Evolutionary conservation across 2,113 vertebrate species (phyloP).

Genomic region (Leptobrachium ailaonicum): DNA sequence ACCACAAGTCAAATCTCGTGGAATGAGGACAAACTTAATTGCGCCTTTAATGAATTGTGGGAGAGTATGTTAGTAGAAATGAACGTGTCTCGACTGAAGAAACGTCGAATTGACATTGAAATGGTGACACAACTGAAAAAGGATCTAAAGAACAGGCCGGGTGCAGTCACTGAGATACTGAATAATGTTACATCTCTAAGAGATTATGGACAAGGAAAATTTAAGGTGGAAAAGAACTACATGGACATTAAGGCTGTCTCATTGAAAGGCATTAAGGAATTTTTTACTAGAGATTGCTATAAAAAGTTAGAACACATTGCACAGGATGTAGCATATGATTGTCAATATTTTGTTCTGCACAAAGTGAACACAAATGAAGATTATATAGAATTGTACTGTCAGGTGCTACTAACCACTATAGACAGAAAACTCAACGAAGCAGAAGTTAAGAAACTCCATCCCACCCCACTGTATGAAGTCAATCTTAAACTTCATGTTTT

Average conservation of each 20-base stretch:
- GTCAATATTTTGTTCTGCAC: constrained; percentile 24
- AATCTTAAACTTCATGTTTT: constrained; percentile 35
- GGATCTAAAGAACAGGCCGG: constrained; percentile 56
- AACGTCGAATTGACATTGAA: constrained; percentile 59
- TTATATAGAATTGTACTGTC: constrained; percentile 50
- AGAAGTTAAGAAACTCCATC: background rate
- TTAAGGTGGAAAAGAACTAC: constrained; percentile 58
- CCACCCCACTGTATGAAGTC: constrained; percentile 15
- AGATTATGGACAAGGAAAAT: constrained; percentile 21
- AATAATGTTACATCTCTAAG: constrained; percentile 51
- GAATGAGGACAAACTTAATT: constrained; percentile 57
- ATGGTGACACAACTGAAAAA: constrained; percentile 57
- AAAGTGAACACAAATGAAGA: constrained; percentile 9
- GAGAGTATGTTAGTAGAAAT: constrained; percentile 47
- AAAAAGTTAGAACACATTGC: constrained; percentile 55
- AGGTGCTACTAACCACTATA: constrained; percentile 60
- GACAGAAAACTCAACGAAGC: constrained; percentile 46
- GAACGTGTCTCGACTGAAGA: constrained; percentile 50
- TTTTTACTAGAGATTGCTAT: constrained; percentile 62
- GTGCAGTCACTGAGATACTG: constrained; percentile 58
- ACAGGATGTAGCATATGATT: constrained; percentile 55
- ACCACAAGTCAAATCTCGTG: constrained; percentile 52
- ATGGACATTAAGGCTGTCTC: constrained; percentile 24
- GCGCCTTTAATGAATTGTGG: constrained; percentile 69
- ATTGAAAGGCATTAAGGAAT: constrained; percentile 48